Evolutionary conservation across 2,113 vertebrate species (phyloP).

Genomic region (Rhineura floridana): DNA sequence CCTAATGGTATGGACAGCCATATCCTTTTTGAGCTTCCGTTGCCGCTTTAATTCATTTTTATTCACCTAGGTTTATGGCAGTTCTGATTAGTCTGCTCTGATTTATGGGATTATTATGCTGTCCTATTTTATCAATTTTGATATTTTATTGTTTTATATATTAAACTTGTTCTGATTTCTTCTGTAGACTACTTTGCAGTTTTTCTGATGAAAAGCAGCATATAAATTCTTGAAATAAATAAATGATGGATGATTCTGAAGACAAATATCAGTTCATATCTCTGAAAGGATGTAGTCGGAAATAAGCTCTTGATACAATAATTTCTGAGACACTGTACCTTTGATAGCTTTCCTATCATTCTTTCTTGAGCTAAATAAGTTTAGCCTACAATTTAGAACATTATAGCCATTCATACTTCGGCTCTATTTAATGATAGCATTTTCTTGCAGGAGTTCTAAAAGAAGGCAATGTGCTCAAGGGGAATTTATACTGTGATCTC

Average conservation of each 20-base stretch:
- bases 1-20: too few relatives aligned
- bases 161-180: too few relatives aligned
- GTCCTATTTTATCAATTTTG: too few relatives aligned
- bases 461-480: neutral
- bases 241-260: neutral
- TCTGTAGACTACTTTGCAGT: too few relatives aligned
- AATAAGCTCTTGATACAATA: neutral
- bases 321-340: neutral
- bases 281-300: constrained; percentile 31
- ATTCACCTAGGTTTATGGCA: too few relatives aligned
- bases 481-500: neutral
- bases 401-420: neutral
- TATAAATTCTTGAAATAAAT: too few relatives aligned
- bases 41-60: too few relatives aligned
- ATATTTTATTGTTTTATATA: too few relatives aligned
- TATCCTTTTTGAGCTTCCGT: too few relatives aligned
- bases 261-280: neutral
- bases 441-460: neutral
- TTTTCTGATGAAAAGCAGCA: too few relatives aligned
- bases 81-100: too few relatives aligned
- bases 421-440: neutral
- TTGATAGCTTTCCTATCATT: neutral
- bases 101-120: too few relatives aligned
- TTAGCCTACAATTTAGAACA: constrained; percentile 21
- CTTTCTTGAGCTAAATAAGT: neutral